phyloP scores from a whole-genome alignment of 23 tunicate species.

The Trididemnum nubilum region DNA sequence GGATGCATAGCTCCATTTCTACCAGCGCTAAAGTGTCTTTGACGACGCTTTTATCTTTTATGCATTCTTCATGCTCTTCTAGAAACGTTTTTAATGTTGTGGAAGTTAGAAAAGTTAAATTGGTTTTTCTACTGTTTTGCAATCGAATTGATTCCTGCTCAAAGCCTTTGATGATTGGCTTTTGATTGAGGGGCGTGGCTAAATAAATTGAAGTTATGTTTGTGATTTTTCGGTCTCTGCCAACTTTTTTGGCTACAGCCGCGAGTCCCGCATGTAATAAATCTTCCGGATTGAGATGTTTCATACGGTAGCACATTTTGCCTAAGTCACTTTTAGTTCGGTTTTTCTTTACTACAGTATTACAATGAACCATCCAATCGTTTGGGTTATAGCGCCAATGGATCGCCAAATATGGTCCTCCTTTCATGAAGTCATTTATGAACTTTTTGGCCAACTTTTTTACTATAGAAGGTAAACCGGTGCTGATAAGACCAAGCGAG shows the following conservation, averaged over 20 bases:
- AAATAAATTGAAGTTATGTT: not conserved
- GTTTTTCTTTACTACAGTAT: not conserved
- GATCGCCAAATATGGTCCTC: not conserved
- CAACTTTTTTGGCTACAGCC: not conserved
- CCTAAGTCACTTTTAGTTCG: not conserved
- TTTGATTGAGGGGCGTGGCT: conserved; percentile 11
- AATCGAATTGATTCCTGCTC: not conserved
- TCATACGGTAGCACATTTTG: not conserved
- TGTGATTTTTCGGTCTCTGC: too few relatives aligned
- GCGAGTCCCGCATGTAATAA: conserved; percentile 2
- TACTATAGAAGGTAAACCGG: conserved; percentile 7
- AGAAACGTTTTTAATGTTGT: conserved; percentile 7
- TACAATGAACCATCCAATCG: conserved; percentile 25
- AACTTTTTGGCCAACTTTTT: not conserved
- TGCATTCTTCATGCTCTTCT: not conserved
- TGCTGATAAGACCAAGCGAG: not conserved
- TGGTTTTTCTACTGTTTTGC: not conserved
- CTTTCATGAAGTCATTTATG: not conserved
- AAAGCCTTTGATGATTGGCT: not conserved
- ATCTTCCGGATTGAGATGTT: not conserved
- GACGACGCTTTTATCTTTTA: not conserved
- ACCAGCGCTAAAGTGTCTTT: conserved; percentile 11
- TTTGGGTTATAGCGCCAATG: conserved; percentile 8
- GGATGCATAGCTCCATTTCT: conserved; percentile 10
- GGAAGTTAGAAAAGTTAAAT: not conserved